Evolutionary conservation across 2,888 invertebrate species (phyloP).

Genomic region (Camptogramma bilineatum): DNA sequence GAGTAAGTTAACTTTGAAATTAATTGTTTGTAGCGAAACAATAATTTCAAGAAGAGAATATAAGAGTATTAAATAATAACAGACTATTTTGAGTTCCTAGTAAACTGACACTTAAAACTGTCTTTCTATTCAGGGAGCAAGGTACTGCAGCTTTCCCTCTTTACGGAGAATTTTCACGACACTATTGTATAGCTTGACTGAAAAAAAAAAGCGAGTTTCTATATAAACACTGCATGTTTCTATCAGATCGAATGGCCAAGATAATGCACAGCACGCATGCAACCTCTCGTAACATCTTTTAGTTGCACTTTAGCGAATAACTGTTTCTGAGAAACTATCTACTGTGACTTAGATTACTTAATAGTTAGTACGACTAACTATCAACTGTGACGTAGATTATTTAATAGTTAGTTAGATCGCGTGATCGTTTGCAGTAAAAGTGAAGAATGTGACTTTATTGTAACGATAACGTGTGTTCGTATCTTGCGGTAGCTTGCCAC

Average conservation of each 20-base stretch:
- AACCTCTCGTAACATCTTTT: slow-evolving; percentile 50
- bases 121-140: background rate
- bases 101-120: background rate
- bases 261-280: slow-evolving; percentile 49
- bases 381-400: slow-evolving; percentile 36
- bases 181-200: slow-evolving; percentile 18
- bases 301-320: slow-evolving; percentile 45
- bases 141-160: slow-evolving; percentile 1
- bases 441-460: slow-evolving; percentile 60
- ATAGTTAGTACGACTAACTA: slow-evolving; percentile 44
- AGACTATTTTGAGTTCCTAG: too few relatives aligned
- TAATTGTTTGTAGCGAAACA: too few relatives aligned
- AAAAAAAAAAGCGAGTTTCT: slow-evolving; percentile 25
- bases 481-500: slow-evolving; percentile 38
- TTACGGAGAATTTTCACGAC: slow-evolving; percentile 19
- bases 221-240: slow-evolving; percentile 23
- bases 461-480: slow-evolving; percentile 49
- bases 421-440: slow-evolving; percentile 65
- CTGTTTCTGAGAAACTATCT: slow-evolving; percentile 51
- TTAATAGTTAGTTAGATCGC: slow-evolving; percentile 56
- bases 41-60: too few relatives aligned
- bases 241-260: slow-evolving; percentile 41
- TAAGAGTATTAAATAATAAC: too few relatives aligned
- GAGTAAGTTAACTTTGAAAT: too few relatives aligned
- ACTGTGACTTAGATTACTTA: slow-evolving; percentile 35